Conservation (phyloP, 2,113 vertebrate species). For the Tenebrosternarchus preto region DNA sequence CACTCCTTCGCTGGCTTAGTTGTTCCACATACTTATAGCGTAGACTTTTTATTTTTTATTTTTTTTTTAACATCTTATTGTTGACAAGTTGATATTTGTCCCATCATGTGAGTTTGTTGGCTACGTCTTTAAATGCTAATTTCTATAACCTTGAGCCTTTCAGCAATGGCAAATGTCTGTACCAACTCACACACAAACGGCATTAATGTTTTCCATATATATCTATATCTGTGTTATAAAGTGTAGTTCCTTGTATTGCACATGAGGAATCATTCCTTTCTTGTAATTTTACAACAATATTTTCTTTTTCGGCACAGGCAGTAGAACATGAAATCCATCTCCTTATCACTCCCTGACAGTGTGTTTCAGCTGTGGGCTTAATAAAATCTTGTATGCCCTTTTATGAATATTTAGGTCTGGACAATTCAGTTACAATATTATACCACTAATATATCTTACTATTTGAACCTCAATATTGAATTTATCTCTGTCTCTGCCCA, state of each 20-base stretch:
- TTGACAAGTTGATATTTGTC: conserved; percentile 15
- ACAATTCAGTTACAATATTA: conserved; percentile 8
- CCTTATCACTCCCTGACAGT: conserved; percentile 16
- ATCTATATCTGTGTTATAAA: background rate
- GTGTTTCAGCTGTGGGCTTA: background rate
- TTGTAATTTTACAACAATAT: conserved; percentile 5
- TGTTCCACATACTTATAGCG: background rate
- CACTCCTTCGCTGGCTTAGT: background rate
- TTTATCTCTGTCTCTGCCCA: background rate
- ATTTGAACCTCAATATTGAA: conserved; percentile 14
- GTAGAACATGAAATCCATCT: conserved; percentile 11
- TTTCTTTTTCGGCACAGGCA: conserved; percentile 1
- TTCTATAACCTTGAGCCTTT: conserved; percentile 10
- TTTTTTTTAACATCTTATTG: conserved; percentile 6
- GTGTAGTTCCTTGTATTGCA: too few relatives aligned
- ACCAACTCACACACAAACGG: conserved; percentile 2
- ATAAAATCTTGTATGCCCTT: conserved; percentile 17
- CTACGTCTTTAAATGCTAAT: background rate
- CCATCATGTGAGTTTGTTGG: conserved; percentile 9
- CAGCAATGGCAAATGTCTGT: background rate
- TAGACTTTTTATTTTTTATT: background rate
- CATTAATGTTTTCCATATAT: conserved; percentile 1
- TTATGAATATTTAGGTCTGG: background rate
- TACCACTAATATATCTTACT: background rate
- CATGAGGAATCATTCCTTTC: background rate